Evolutionary conservation across 2,888 invertebrate species (phyloP).

Genomic region (Lampropteryx suffumata): DNA sequence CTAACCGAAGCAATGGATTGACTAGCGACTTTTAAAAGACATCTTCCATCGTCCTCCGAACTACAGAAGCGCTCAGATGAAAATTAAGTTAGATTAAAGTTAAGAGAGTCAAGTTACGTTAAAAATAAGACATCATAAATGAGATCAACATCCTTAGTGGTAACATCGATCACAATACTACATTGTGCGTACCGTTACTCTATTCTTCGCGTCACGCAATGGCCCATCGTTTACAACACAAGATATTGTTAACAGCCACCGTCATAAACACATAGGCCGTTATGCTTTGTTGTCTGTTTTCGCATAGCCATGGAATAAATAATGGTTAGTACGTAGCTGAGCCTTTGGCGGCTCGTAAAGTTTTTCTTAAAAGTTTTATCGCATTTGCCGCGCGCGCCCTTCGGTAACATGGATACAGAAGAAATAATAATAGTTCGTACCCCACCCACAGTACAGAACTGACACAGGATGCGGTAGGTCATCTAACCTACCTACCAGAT

Average conservation of each 20-base stretch:
- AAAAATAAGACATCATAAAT: slow-evolving; percentile 12
- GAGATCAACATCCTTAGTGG: slow-evolving; percentile 10
- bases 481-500: too few relatives aligned
- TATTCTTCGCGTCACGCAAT: slow-evolving; percentile 43
- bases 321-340: slow-evolving; percentile 24
- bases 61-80: too few relatives aligned
- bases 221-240: slow-evolving; percentile 43
- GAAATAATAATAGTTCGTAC: neutral
- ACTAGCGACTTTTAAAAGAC: too few relatives aligned
- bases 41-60: too few relatives aligned
- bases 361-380: slow-evolving; percentile 56
- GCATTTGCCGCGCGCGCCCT: slow-evolving; percentile 42
- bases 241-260: slow-evolving; percentile 55
- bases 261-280: slow-evolving; percentile 66
- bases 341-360: slow-evolving; percentile 71
- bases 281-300: slow-evolving; percentile 61
- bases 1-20: too few relatives aligned
- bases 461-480: too few relatives aligned
- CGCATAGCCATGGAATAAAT: slow-evolving; percentile 17
- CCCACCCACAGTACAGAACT: neutral
- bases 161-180: slow-evolving; percentile 24
- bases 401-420: slow-evolving; percentile 24
- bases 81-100: too few relatives aligned
- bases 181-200: slow-evolving; percentile 44
- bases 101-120: neutral